phyloP scores from a whole-genome alignment of 2,113 vertebrate species.

The Danionella cerebrum region DNA sequence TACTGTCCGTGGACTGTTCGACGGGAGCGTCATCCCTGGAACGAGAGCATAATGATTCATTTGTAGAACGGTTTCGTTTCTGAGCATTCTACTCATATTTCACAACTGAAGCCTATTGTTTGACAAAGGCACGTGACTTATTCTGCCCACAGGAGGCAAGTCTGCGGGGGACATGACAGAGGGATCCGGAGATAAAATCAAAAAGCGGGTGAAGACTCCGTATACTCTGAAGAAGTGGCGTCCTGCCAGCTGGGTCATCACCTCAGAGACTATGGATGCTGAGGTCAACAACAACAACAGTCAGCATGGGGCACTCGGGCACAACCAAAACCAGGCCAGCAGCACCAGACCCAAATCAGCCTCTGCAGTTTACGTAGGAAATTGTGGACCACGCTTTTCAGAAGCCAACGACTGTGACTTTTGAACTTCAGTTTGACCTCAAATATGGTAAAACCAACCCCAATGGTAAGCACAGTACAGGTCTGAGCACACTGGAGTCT shows the following conservation, averaged over 20 bases:
- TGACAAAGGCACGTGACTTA: not conserved
- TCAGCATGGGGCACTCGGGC: not conserved
- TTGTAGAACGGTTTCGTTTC: not conserved
- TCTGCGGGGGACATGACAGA: slow-evolving; percentile 62
- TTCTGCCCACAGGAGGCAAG: slow-evolving; percentile 58
- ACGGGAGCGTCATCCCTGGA: not conserved
- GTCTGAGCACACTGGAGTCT: too few species aligned
- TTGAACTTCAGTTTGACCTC: slow-evolving; percentile 3
- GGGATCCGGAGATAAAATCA: slow-evolving; percentile 88
- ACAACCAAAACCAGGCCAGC: slow-evolving; percentile 25
- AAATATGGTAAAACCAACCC: not conserved
- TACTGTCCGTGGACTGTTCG: too few species aligned
- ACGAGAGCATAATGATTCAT: not conserved
- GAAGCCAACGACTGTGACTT: slow-evolving; percentile 41
- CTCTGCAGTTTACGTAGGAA: slow-evolving; percentile 79
- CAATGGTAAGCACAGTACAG: slow-evolving; percentile 1
- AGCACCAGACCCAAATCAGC: slow-evolving; percentile 75
- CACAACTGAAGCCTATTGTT: not conserved
- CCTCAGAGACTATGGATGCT: slow-evolving; percentile 74
- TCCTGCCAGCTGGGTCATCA: slow-evolving; percentile 86
- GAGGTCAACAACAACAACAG: slow-evolving; percentile 65
- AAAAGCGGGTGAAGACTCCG: slow-evolving; percentile 90
- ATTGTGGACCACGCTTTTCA: slow-evolving; percentile 55
- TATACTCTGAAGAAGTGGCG: slow-evolving; percentile 91
- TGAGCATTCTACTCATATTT: not conserved